Conservation (phyloP, 2,888 invertebrate species). For the Drosophila putrida region DNA sequence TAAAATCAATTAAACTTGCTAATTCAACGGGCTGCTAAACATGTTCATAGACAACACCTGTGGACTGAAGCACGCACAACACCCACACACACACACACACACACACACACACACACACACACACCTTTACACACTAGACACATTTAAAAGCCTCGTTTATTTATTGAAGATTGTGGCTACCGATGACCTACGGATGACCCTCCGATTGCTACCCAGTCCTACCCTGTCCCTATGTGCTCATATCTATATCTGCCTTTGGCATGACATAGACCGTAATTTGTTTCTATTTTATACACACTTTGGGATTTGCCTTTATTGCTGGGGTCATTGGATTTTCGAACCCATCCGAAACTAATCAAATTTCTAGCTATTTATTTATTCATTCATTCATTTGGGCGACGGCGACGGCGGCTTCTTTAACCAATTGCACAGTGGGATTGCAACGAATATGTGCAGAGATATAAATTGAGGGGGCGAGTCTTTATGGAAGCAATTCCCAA, state of each 20-base stretch:
- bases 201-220: constrained; percentile 4
- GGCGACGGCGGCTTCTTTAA: constrained; percentile 5
- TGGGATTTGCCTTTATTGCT: constrained; percentile 64
- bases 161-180: constrained; percentile 43
- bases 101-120: constrained; percentile 1
- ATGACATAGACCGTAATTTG: constrained; percentile 52
- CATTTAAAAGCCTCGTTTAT: constrained; percentile 31
- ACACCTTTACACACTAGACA: constrained; percentile 5
- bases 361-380: constrained; percentile 68
- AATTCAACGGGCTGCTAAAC: constrained; percentile 38
- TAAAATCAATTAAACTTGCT: constrained; percentile 56
- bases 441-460: constrained; percentile 23
- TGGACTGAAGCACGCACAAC: constrained; percentile 18
- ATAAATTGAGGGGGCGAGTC: constrained; percentile 6
- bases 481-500: constrained; percentile 60
- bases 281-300: constrained; percentile 56
- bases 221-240: neutral
- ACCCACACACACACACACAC: neutral
- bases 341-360: constrained; percentile 69
- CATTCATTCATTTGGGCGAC: constrained; percentile 37
- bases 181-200: constrained; percentile 40
- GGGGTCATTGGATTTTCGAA: constrained; percentile 48
- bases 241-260: neutral
- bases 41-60: constrained; percentile 48
- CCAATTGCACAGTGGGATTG: constrained; percentile 35